These are phyloP conservation scores for Astreopora myriophthalma DNA, from an alignment of 64 coral and sea anemone species.

Conservation along the genomic window DNA sequence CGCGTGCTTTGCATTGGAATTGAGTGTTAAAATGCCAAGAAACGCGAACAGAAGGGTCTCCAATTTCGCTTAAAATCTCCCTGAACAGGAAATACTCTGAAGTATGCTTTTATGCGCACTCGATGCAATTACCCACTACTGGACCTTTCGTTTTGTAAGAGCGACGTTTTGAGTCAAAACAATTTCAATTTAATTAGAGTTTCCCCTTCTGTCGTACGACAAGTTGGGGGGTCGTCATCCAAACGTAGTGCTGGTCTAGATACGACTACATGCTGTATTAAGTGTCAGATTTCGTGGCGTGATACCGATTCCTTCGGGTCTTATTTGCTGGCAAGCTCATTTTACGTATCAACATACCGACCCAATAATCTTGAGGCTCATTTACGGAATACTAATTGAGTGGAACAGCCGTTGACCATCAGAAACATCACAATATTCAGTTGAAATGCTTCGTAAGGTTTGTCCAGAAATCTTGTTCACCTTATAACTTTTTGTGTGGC, in stretches of 20 bases:
- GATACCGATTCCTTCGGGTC: not conserved
- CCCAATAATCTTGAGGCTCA: not conserved
- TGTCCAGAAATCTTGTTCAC: not conserved
- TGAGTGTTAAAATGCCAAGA: not conserved
- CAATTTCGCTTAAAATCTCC: not conserved
- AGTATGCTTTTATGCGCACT: not conserved
- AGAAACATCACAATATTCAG: not conserved
- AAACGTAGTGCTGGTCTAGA: not conserved
- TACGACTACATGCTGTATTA: not conserved
- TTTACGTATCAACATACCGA: not conserved
- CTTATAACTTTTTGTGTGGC: not conserved
- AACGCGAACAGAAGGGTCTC: not conserved
- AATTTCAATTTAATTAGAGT: constrained; percentile 34
- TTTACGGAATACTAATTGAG: not conserved
- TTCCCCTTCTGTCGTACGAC: not conserved
- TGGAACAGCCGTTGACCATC: not conserved
- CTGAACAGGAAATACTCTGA: not conserved
- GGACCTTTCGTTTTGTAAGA: not conserved
- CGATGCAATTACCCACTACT: not conserved
- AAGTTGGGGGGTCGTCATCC: not conserved
- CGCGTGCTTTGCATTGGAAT: not conserved
- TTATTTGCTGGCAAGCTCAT: not conserved
- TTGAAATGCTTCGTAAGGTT: not conserved
- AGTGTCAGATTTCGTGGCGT: constrained; percentile 7
- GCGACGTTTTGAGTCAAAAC: not conserved